Base-by-base conservation (phyloP, 2,888 invertebrate genomes). In the Sclerodermus sp. region DNA sequence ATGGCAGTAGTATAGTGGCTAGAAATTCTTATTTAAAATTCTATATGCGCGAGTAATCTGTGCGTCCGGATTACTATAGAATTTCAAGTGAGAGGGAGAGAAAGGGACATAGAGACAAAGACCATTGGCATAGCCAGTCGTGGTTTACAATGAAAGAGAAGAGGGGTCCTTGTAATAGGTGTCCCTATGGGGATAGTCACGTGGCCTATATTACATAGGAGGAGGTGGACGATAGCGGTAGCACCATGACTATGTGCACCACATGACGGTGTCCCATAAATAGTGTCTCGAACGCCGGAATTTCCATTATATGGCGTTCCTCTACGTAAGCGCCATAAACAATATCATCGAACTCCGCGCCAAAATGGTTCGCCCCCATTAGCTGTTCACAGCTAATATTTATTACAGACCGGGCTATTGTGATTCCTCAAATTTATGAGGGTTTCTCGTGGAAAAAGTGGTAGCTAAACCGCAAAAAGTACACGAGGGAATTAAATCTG, bases 301-400 rank as follows among this genome's bases (percentile, higher is more conserved):
- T 73, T 73, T 70, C 70, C 67, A 71, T 73, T 72, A 73, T 66
- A 69, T 60, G 60, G 67, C 62, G 64, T 69, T 67, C 68, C 65
- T 56, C 55, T 62, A 60, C 64, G 61, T 65, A 64, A 56, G 49
- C 59, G 53, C 67, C 67, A 68, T 73, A 73, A 71, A 73, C 71
- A 73, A 73, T 73, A 73, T 70, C 71, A 70, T 71, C 67, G 68
- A 68, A 64, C 56, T 60, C 55, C 54, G 49, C 49, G 53, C 48
- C 51, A 58, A 58, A 65, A 59, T 54, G 58, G 54, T 34, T 30
- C 45, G 16, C 16, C 61, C 59, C 67, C 66, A 71, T 70, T 70
- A 70, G 64, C 47, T 59, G 64, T 66, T 67, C 64, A 47, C 52
- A 31, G 42, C 47, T 49, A 48, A 60, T 70, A 71, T 70, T 69